Conservation (phyloP, 2,888 invertebrate genomes). For the Ommatoiulus sabulosus region DNA sequence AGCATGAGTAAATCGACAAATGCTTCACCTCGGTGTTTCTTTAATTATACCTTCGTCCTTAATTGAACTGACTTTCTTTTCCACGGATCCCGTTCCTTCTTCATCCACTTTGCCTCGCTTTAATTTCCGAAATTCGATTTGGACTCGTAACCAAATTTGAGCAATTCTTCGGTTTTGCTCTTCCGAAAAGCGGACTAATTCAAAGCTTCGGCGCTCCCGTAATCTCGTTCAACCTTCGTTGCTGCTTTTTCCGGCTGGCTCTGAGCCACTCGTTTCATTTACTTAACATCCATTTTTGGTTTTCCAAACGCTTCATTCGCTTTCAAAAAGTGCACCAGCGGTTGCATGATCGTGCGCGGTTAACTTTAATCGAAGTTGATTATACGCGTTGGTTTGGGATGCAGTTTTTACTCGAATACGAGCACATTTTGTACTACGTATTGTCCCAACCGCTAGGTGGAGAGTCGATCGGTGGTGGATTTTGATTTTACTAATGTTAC, state of each 20-base stretch:
- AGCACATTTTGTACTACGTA: too few relatives aligned
- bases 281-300: neutral
- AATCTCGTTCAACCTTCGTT: neutral
- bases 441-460: too few relatives aligned
- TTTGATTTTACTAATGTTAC: too few relatives aligned
- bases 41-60: slow-evolving; percentile 52
- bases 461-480: too few relatives aligned
- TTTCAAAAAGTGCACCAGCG: neutral
- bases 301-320: neutral
- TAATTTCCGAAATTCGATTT: slow-evolving; percentile 54
- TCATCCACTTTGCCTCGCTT: neutral
- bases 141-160: slow-evolving; percentile 49
- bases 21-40: slow-evolving; percentile 47
- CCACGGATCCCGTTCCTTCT: neutral
- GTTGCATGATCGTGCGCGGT: too few relatives aligned
- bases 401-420: too few relatives aligned
- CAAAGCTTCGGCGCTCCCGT: slow-evolving; percentile 46
- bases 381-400: too few relatives aligned
- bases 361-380: too few relatives aligned
- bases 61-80: slow-evolving; percentile 45
- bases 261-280: neutral
- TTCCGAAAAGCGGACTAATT: slow-evolving; percentile 29
- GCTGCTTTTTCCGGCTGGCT: neutral
- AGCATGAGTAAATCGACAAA: slow-evolving; percentile 48
- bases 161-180: slow-evolving; percentile 42